A percentile compares a stretch with the other conserved stretches of the same genome.
phyloP scores from a whole-genome alignment of 2,888 invertebrate genomes.

The Leucozona laternaria region DNA sequence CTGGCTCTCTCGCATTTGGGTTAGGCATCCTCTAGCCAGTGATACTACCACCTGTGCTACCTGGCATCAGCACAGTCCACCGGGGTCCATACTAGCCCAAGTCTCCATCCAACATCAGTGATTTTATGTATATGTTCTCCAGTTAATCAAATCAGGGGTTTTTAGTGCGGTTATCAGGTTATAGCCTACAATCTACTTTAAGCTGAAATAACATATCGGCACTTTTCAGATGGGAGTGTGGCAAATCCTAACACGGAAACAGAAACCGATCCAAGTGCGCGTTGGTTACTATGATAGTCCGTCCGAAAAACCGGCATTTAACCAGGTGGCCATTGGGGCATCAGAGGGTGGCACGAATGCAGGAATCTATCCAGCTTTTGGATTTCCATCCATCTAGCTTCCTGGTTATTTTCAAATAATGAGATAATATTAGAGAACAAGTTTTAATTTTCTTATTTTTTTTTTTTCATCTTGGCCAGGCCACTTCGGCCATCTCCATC shows the following conservation, averaged over 20 bases:
- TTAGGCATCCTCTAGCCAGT: background rate
- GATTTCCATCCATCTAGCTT: constrained; percentile 48
- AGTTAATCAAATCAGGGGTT: constrained; percentile 49
- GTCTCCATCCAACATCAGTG: constrained; percentile 2
- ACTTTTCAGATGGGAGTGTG: constrained; percentile 3
- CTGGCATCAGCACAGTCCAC: constrained; percentile 9
- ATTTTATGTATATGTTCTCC: constrained; percentile 64
- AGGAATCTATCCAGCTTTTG: constrained; percentile 48
- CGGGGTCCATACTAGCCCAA: background rate
- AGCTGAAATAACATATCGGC: background rate
- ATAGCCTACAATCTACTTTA: constrained; percentile 10
- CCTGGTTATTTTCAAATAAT: constrained; percentile 58
- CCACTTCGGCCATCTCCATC: constrained; percentile 16
- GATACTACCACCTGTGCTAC: constrained; percentile 10
- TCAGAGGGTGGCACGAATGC: background rate
- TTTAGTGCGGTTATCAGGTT: constrained; percentile 46
- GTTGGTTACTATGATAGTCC: constrained; percentile 17
- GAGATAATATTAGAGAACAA: constrained; percentile 24
- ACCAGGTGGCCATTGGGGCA: background rate
- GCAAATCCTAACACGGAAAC: constrained; percentile 62
- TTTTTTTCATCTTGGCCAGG: background rate
- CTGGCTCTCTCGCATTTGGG: background rate
- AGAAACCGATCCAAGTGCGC: constrained; percentile 46
- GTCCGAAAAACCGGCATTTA: constrained; percentile 54
- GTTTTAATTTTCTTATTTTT: background rate